phyloP scores from a whole-genome alignment of 2,113 vertebrate species.

The Phalacrocorax brasilianus region DNA sequence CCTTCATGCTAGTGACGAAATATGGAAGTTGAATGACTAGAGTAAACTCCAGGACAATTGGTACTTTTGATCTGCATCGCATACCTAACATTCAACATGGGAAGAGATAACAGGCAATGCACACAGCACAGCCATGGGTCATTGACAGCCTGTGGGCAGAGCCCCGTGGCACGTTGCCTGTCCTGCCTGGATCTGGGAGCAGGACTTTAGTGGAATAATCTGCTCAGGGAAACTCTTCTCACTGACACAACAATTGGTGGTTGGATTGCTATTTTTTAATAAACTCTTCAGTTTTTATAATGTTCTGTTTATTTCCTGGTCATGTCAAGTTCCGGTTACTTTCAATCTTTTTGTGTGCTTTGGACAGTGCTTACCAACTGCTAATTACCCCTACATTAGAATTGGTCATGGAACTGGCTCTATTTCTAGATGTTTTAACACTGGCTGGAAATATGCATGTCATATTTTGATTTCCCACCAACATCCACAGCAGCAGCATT shows the following conservation, averaged over 20 bases:
- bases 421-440: background rate
- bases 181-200: fast-evolving
- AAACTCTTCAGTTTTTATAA: background rate
- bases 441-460: fast-evolving
- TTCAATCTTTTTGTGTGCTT: background rate
- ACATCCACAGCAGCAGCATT: fast-evolving
- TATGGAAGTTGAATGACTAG: fast-evolving
- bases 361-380: background rate
- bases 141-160: fast-evolving
- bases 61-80: fast-evolving
- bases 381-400: fast-evolving
- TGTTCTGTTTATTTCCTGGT: background rate
- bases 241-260: fast-evolving
- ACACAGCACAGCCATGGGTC: fast-evolving
- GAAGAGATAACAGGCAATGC: fast-evolving
- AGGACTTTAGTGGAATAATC: fast-evolving
- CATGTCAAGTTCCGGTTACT: background rate
- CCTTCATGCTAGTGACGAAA: background rate
- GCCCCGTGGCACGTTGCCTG: fast-evolving
- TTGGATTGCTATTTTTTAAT: background rate
- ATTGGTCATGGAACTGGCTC: background rate
- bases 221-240: background rate
- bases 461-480: background rate
- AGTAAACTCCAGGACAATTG: fast-evolving
- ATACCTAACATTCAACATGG: fast-evolving